Evolutionary conservation across 2,888 invertebrate genomes (phyloP).

Genomic region (Saturnia japonica): DNA sequence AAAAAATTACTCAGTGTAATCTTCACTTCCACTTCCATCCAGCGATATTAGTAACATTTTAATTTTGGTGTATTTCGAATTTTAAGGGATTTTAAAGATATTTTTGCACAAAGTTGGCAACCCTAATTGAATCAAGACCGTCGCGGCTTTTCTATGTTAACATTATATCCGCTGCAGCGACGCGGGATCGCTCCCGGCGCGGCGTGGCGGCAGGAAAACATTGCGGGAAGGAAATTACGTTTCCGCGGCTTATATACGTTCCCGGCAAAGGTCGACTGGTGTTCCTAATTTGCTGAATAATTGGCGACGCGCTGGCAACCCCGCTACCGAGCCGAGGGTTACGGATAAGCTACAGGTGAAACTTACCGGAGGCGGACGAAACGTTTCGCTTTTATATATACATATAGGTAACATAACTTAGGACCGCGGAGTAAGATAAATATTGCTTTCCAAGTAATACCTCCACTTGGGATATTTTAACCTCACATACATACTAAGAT

Average conservation of each 20-base stretch:
- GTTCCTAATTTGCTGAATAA: slow-evolving; percentile 67
- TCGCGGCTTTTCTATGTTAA: slow-evolving; percentile 43
- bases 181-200: slow-evolving; percentile 31
- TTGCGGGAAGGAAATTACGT: slow-evolving; percentile 34
- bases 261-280: slow-evolving; percentile 47
- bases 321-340: slow-evolving; percentile 4
- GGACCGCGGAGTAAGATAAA: too few relatives aligned
- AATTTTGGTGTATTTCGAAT: not conserved
- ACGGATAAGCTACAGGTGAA: slow-evolving; percentile 19
- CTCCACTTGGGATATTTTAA: too few relatives aligned
- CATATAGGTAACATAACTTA: too few relatives aligned
- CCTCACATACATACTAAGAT: too few relatives aligned
- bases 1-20: too few relatives aligned
- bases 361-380: not conserved
- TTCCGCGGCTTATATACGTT: slow-evolving; percentile 24
- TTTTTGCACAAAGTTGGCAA: slow-evolving; percentile 3
- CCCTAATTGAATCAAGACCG: slow-evolving; percentile 16
- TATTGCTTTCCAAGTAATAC: too few relatives aligned
- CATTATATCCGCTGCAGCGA: slow-evolving; percentile 44
- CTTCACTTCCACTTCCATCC: too few relatives aligned
- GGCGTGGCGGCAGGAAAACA: slow-evolving; percentile 56
- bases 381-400: not conserved
- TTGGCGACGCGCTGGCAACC: slow-evolving; percentile 45
- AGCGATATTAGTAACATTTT: too few relatives aligned
- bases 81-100: not conserved